Base-by-base conservation (phyloP, 2,113 vertebrate genomes). In the Oxyura jamaicensis region DNA sequence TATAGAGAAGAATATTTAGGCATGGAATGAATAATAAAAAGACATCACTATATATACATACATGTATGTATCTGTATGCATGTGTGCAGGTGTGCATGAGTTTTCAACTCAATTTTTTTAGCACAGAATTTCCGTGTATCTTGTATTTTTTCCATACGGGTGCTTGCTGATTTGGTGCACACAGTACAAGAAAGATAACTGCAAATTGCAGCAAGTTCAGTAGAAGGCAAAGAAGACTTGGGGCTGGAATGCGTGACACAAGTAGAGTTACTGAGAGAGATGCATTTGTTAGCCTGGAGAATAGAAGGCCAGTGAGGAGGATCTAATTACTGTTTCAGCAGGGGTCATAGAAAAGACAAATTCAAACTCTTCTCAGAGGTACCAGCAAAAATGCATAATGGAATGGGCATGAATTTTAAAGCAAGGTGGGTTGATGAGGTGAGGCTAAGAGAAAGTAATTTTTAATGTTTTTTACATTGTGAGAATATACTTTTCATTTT, bases 381-480 rank as follows among this genome's bases (percentile, higher is more conserved):
- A 0, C 1, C 13, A 31, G 9, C 4, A 83, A 68, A 88, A 80
- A 29, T 10, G 16, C 12, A 42, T 3, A 44, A 26, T 13, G 6
- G 9, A 83, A 66, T 26, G 10, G 23, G 10, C 21, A 33, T 52
- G 15, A 13, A 1, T 3, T 85, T 18, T 59, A 66, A 83, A 73
- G 29, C 0, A 16, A 41, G 22, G 11, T 48, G 33, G 28, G 15
- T 73, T 22, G 10, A 90, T 76, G 35, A 91, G 9, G 0, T 48
- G 11, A 0, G 1, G 6, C 22, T 29, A 3, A 56, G 15, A 48
- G 11, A 60, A 53, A 8, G 17, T 46, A 13, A 23, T 3, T 4
- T 86, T 25, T 83, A 15, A 42, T 56, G 22, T 13, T 65, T 75
- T 35, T 68, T 67, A 11, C 9, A 3, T 20, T 58, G 8, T 50